These are phyloP conservation scores for Heteromurus nitidus DNA, from an alignment of 2,888 invertebrate species.

Conservation along the genomic window DNA sequence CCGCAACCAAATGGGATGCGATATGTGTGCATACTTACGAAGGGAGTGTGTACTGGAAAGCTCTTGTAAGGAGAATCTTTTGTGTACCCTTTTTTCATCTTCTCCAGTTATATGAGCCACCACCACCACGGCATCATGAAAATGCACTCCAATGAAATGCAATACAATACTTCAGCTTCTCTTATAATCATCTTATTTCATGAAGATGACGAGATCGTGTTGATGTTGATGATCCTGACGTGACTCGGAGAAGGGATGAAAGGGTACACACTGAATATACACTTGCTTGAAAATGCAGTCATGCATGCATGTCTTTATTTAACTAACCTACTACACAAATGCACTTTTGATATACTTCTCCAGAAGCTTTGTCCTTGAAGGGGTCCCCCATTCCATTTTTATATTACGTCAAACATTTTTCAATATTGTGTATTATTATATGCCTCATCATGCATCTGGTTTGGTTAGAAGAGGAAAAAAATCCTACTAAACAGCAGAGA, in stretches of 20 bases:
- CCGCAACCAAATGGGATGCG: no score
- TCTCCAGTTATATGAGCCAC: slow-evolving; percentile 1
- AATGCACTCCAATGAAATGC: slow-evolving; percentile 19
- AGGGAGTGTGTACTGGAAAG: no score
- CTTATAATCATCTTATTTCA: slow-evolving; percentile 27
- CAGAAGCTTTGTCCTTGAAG: slow-evolving; percentile 34
- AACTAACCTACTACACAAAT: slow-evolving; percentile 46
- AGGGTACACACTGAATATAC: no score
- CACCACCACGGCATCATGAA: slow-evolving; percentile 30
- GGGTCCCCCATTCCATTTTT: slow-evolving; percentile 9
- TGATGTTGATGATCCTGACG: slow-evolving; percentile 31
- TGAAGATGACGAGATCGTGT: slow-evolving; percentile 5
- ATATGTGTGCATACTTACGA: no score
- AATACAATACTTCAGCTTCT: background rate
- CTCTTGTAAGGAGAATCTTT: no score
- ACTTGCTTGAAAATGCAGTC: slow-evolving; percentile 19
- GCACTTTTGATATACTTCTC: slow-evolving; percentile 21
- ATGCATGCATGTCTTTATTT: slow-evolving; percentile 26
- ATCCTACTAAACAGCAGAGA: slow-evolving; percentile 12
- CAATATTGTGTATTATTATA: slow-evolving; percentile 33
- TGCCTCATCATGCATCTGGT: slow-evolving; percentile 35
- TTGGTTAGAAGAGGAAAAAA: slow-evolving; percentile 9
- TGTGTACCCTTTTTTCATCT: background rate
- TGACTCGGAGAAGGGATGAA: slow-evolving; percentile 46
- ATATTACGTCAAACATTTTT: slow-evolving; percentile 15